phyloP scores from a whole-genome alignment of 2,797 vertebrate species.

The Oophaga sylvatica region DNA sequence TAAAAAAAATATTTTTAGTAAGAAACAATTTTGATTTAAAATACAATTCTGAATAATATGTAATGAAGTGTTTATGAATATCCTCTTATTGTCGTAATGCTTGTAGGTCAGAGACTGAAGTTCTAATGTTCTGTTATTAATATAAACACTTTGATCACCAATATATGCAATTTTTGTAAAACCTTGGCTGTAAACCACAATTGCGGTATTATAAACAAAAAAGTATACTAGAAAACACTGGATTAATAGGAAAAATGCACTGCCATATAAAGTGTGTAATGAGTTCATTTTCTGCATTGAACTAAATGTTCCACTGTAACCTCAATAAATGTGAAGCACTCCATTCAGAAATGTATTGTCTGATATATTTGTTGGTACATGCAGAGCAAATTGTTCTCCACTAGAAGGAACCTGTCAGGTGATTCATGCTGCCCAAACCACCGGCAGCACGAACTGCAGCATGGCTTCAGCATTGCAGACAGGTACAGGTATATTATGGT shows the following conservation, averaged over 20 bases:
- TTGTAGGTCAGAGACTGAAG: background rate
- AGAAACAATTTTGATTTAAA: too few species aligned
- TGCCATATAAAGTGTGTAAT: background rate
- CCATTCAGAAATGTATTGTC: background rate
- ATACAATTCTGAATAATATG: background rate
- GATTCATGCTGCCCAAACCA: too few species aligned
- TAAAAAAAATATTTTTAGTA: too few species aligned
- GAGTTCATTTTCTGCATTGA: background rate
- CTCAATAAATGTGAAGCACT: background rate
- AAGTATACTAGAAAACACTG: background rate
- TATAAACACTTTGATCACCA: background rate
- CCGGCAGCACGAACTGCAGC: too few species aligned
- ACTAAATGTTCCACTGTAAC: constrained; percentile 6
- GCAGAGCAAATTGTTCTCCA: background rate
- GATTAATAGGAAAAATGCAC: background rate
- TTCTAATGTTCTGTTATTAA: background rate
- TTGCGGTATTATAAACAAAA: background rate
- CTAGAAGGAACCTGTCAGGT: too few species aligned
- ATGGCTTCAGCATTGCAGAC: too few species aligned
- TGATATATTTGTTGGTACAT: background rate
- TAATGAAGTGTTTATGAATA: background rate
- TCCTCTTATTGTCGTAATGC: background rate
- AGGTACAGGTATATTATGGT: too few species aligned
- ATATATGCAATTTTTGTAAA: background rate
- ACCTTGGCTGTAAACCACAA: background rate